Evolutionary conservation across 2,888 invertebrate species (phyloP), one percentile per base, ranked within the genome.

Genomic region (Eugnorisma glareosa): DNA sequence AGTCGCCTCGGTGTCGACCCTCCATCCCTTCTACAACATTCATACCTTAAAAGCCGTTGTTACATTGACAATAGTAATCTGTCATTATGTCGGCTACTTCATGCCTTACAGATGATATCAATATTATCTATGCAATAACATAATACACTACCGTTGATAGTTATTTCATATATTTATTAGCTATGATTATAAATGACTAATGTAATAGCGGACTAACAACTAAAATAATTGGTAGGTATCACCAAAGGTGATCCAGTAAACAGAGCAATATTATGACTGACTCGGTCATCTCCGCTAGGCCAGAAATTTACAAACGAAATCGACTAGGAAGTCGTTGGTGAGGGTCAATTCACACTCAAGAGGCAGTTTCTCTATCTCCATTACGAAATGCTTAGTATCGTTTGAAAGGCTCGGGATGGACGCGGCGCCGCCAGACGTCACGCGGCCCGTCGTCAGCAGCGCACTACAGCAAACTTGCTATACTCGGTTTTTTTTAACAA

Each of bases 1-100:
- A 5, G 15, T 75, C 97, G 97, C 97, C 64, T 93, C 69, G 82
- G 81, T 99, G 97, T 98, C 98, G 48, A 97, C 99, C 79, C 97
- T 98, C 45, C 97, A 98, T 75, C 98, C 98, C 2, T 74, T 18
- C 67, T 69, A 59, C 74, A 40, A 18, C 21, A 31, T 35, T 57
- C 40, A 37, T 24, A 51, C 8, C 10, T 24, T 48, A n/a, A 21
- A 59, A 45, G 11, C 43, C 15, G 7, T 37, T 61, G 13, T 31
- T 48, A 61, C 45, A 13, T 37, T 37, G 31, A 18, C 31, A 13
- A 48, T 18, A 75, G 18, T 40, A 40, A 40, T 35, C 3, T 10
- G 15, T 35, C n/a, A 35, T 21, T 45, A 35, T 15, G 10, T 10
- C 1, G 24, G 18, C 1, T 31, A 18, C 24, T 51, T 28, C 40